phyloP scores from a whole-genome alignment of 2,113 vertebrate genomes.

The Nesogale talazaci region DNA sequence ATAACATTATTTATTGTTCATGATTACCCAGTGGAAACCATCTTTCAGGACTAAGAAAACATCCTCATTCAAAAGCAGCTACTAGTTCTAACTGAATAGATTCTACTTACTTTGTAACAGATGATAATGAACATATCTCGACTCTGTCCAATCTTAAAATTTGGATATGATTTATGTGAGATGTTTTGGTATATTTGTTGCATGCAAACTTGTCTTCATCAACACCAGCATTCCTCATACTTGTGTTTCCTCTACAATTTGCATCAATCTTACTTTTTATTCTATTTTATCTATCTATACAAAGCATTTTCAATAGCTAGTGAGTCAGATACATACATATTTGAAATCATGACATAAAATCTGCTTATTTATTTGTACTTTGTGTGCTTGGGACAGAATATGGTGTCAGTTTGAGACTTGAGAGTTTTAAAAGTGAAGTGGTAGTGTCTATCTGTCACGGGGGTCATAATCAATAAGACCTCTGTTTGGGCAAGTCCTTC shows the following conservation, averaged over 20 bases:
- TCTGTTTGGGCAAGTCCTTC: too few species aligned
- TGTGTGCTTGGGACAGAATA: background rate
- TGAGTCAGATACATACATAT: too few species aligned
- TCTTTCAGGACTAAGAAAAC: background rate
- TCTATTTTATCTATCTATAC: fast-evolving
- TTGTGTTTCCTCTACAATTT: background rate
- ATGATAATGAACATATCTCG: background rate
- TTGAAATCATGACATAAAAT: background rate
- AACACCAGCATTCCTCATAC: background rate
- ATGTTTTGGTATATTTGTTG: background rate
- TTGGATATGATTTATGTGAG: background rate
- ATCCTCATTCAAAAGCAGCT: background rate
- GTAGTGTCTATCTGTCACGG: too few species aligned
- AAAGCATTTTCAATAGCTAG: background rate
- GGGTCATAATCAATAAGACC: too few species aligned
- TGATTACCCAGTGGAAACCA: background rate
- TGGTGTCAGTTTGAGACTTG: too few species aligned
- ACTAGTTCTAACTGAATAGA: background rate
- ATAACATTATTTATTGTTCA: background rate
- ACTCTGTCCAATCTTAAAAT: background rate
- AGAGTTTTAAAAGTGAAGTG: too few species aligned
- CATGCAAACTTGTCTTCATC: background rate
- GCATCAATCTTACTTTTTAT: background rate
- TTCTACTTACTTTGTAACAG: background rate
- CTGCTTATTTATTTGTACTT: background rate